Conservation (phyloP, 2,888 invertebrate species). For the Nemurella pictetii region DNA sequence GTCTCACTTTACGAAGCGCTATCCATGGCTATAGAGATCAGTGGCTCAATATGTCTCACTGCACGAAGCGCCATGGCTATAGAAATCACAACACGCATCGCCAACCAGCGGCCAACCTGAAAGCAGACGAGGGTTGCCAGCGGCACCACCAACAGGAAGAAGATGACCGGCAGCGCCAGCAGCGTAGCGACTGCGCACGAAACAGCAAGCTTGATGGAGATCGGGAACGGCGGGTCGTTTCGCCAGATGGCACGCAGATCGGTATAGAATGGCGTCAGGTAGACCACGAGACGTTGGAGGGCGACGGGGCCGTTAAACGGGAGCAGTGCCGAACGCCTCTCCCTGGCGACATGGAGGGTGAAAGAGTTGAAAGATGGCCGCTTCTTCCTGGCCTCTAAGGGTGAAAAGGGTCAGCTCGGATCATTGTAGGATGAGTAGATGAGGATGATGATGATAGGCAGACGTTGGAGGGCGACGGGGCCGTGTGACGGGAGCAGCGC, state of each 20-base stretch:
- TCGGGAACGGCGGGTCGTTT: conserved; percentile 17
- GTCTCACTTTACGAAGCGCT: no score
- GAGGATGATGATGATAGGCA: no score
- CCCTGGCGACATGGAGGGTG: background rate
- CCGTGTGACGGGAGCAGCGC: background rate
- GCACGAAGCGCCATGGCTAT: no score
- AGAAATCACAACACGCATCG: no score
- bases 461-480: background rate
- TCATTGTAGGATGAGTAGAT: no score
- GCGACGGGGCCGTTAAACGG: background rate
- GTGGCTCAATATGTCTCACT: no score
- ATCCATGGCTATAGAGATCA: no score
- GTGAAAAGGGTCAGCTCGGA: no score
- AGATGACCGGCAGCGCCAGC: conserved; percentile 27
- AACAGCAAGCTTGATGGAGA: conserved; percentile 24
- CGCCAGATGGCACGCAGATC: conserved; percentile 22
- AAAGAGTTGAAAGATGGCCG: no score
- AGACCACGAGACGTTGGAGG: background rate
- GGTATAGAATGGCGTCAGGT: conserved; percentile 20
- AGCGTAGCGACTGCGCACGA: background rate
- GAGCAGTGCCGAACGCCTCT: background rate
- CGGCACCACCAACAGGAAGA: conserved; percentile 17
- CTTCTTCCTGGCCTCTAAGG: no score
- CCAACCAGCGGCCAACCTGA: no score
- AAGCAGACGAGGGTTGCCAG: conserved; percentile 2